These are phyloP conservation scores for Helicoverpa assulta DNA, from an alignment of 2,888 invertebrate genomes.

Conservation along the genomic window DNA sequence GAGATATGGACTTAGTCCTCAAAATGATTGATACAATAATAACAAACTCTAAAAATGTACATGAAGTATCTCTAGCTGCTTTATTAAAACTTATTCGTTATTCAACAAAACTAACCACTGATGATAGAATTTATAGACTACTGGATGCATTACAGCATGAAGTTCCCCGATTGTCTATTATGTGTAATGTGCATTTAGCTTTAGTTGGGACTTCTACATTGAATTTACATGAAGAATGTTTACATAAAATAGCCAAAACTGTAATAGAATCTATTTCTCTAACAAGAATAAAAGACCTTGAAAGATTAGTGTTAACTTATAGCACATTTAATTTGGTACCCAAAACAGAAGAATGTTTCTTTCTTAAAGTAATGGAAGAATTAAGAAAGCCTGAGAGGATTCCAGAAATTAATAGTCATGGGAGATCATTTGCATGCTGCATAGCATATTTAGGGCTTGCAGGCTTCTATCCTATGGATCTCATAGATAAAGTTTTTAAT, in stretches of 20 bases:
- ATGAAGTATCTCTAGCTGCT: constrained; percentile 92
- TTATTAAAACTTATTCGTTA: constrained; percentile 92
- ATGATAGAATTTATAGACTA: constrained; percentile 86
- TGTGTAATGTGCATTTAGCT: constrained; percentile 92
- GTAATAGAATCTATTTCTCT: constrained; percentile 84
- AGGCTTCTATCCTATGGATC: constrained; percentile 89
- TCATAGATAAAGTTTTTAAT: constrained; percentile 90
- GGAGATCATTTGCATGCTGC: constrained; percentile 91
- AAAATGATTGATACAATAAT: constrained; percentile 88
- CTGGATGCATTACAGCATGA: constrained; percentile 89
- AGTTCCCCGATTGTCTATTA: constrained; percentile 90
- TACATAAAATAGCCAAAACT: constrained; percentile 85
- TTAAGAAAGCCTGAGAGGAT: constrained; percentile 88
- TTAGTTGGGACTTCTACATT: constrained; percentile 90
- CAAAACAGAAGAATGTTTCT: constrained; percentile 77
- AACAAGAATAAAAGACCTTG: constrained; percentile 93
- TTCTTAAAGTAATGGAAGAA: constrained; percentile 82
- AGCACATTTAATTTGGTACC: constrained; percentile 91
- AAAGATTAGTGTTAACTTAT: constrained; percentile 91
- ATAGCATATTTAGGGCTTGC: constrained; percentile 91
- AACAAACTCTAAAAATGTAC: constrained; percentile 86
- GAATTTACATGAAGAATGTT: constrained; percentile 78
- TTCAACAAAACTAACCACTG: constrained; percentile 83
- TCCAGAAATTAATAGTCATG: constrained; percentile 90
- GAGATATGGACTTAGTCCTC: constrained; percentile 83